Base-by-base conservation (phyloP, 37 sponge, comb jelly and placozoan genomes). In the Geodia barretti region DNA sequence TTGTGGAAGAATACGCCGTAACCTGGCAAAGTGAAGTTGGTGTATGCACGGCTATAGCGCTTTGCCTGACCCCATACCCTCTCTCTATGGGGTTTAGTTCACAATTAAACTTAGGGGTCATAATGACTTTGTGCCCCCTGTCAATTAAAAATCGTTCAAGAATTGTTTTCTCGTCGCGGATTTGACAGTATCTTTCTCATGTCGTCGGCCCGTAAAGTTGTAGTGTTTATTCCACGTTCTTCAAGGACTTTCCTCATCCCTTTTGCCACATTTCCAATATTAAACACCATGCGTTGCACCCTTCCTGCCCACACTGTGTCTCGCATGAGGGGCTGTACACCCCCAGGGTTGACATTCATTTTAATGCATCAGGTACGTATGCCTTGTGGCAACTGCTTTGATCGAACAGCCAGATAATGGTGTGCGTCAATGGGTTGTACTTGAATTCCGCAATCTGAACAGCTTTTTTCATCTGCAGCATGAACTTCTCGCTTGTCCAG, bases 401-500 rank as follows among this genome's bases (percentile, higher is more conserved):
- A 38, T 88, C 88, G 77, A 88, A 88, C 36, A 88, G 29, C 78
- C 82, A 82, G 0, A 77, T 34, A 62, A 70, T 4, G 3, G 42
- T 88, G 81, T 81, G 60, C 35, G 36, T 32, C 5, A 17, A 2
- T 33, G 37, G 43, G 3, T 72, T 77, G 30, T 88, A 88, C 65
- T 88, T 77, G 20, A 63, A 61, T 25, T 88, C 73, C 0, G 88
- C 88, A 30, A 82, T 88, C 25, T 40, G 33, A 14, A 41, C 31
- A 9, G 83, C 82, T 7, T 39, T 60, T 32, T 81, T 65, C 29
- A 88, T 40, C 47, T 88, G 72, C 0, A 0, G 2, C 68, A 83
- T 68, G 21, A 75, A 85, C 11, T 72, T 60, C 61, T 80, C 81
- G 37, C 28, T 37, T 0, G 61, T 80, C 81, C 81, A 80, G 25